Percentiles rank a stretch among this genome's conserved stretches.
Evolutionary conservation across 2,888 invertebrate species (phyloP).

Genomic region (Epistrophella euchroma): DNA sequence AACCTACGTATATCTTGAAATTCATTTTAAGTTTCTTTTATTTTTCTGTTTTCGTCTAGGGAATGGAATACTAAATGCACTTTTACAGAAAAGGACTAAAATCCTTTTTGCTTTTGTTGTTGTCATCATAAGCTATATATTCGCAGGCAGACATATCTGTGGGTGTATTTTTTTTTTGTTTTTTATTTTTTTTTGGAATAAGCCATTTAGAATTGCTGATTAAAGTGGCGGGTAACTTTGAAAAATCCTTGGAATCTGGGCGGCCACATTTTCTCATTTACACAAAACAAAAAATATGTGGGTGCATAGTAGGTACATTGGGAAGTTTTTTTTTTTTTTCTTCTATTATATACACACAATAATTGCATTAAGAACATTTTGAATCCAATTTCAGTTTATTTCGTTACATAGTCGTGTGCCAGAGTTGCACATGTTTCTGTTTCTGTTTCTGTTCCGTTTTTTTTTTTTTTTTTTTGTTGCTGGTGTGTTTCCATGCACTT

Average conservation of each 20-base stretch:
- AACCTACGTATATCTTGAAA: constrained; percentile 1
- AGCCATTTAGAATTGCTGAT: constrained; percentile 52
- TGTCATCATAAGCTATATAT: constrained; percentile 49
- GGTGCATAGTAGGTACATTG: background rate
- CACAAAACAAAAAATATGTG: constrained; percentile 31
- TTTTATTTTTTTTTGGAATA: background rate
- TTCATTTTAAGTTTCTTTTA: background rate
- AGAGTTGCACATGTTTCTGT: constrained; percentile 55
- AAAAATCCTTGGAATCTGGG: constrained; percentile 68
- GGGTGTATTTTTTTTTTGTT: background rate
- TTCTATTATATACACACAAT: constrained; percentile 38
- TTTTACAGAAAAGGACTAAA: constrained; percentile 46
- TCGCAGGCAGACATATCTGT: constrained; percentile 42
- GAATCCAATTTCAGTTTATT: constrained; percentile 47
- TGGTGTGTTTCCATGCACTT: constrained; percentile 57
- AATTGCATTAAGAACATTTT: constrained; percentile 57
- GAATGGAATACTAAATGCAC: constrained; percentile 61
- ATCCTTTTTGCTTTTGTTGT: constrained; percentile 21
- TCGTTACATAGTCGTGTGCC: constrained; percentile 51
- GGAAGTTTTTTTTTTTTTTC: background rate
- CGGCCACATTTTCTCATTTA: constrained; percentile 51
- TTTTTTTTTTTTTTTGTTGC: constrained; percentile 5
- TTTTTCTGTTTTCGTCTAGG: constrained; percentile 6
- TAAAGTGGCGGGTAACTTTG: constrained; percentile 57
- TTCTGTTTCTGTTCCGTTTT: constrained; percentile 30